Evolutionary conservation across 37 sponge, comb jelly and placozoan genomes (phyloP), one percentile per base, ranked within the genome.

Genomic region (Eunapius fragilis): DNA sequence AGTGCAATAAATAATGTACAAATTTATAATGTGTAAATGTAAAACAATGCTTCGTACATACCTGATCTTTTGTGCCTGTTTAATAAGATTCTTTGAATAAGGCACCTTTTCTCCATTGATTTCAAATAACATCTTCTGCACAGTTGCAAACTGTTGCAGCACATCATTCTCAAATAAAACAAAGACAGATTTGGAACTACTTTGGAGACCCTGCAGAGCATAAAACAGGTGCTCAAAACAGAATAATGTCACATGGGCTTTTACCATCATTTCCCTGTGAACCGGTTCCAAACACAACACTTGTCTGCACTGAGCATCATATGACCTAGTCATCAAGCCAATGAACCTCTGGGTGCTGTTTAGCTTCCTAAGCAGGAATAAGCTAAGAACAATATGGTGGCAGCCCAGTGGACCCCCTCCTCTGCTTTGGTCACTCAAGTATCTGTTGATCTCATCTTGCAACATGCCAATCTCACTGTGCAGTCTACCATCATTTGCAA

Each of bases 401-500:
- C 96, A 94, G 7, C 84, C 87, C 6, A 31, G 30, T 28, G 36
- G 67, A 4, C 87, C 96, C 2, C 94, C 96, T 49, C 94, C 94
- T 32, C 72, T 89, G 31, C 7, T n/a, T 28, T 37, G 58, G 35
- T 91, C 87, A 72, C 77, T 86, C 67, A 96, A n/a, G 11, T 79
- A 31, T 45, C 22, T 12, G n/a, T 85, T 85, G 5, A 85, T 76
- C 0, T 80, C 38, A n/a, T 25, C 26, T 25, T 79, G 26, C 4
- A 85, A 26, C 6, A 68, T 50, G 28, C 68, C 28, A 48, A 80
- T 68, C 80, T 80, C 31, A 31, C 26, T 67, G 28, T 30, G 13
- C 28, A 58, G 58, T 58, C 58, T 11, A 58, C 81, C 71, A 25
- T 47, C 81, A 48, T 69, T 36, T 67, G 31, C 36, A 50, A 45